phyloP scores from a whole-genome alignment of 1,140 invertebrate species.

The Psilanteris sp. region DNA sequence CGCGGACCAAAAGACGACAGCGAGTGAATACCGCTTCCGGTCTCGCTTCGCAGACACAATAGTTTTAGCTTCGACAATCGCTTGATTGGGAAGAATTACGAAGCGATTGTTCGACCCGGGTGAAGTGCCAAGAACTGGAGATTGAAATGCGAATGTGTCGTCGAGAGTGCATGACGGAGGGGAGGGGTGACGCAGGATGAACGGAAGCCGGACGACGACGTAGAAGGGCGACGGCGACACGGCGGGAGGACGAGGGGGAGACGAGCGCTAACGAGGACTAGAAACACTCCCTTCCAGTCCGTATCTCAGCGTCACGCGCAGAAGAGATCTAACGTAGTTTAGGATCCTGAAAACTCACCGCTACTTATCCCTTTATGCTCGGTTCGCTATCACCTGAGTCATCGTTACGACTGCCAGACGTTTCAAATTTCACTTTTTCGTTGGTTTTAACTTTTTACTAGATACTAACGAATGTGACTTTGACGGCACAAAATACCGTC shows the following conservation, averaged over 20 bases:
- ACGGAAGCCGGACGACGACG: constrained; percentile 41
- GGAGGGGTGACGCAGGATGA: constrained; percentile 25
- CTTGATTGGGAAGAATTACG: constrained; percentile 78
- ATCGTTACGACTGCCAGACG: constrained; percentile 61
- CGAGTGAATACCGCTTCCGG: constrained; percentile 61
- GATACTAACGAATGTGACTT: constrained; percentile 38
- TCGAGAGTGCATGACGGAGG: constrained; percentile 22
- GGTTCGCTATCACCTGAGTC: constrained; percentile 58
- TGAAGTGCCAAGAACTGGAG: constrained; percentile 66
- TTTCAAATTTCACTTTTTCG: constrained; percentile 58
- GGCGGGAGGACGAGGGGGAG: constrained; percentile 6
- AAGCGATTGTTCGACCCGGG: constrained; percentile 72
- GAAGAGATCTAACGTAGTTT: constrained; percentile 70
- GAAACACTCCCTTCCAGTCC: constrained; percentile 67
- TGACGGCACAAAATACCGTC: neutral
- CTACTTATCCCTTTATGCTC: constrained; percentile 57
- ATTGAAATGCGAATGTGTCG: constrained; percentile 58
- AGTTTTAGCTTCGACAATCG: constrained; percentile 74
- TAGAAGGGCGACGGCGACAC: constrained; percentile 24
- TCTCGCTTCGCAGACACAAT: constrained; percentile 69
- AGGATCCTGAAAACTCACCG: constrained; percentile 64
- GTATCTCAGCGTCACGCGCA: constrained; percentile 71
- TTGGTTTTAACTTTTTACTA: constrained; percentile 33
- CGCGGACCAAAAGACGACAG: constrained; percentile 27
- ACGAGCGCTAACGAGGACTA: constrained; percentile 71